Evolutionary conservation across 2,888 invertebrate genomes (phyloP).

Genomic region (Melitaea athalia): DNA sequence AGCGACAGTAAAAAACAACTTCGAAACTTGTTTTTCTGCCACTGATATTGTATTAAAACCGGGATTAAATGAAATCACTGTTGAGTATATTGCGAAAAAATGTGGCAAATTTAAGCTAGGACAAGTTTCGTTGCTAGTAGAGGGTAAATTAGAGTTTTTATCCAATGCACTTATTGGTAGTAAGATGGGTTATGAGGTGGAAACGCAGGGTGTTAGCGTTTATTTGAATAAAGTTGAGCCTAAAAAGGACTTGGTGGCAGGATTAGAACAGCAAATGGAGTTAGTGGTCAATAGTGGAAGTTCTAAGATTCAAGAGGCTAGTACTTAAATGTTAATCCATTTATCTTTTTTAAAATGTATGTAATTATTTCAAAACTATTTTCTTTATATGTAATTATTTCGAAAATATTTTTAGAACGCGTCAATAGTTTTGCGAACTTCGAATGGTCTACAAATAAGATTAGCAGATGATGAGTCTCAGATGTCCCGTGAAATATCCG

Average conservation of each 20-base stretch:
- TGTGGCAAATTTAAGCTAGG: conserved; percentile 88
- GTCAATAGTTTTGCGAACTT: conserved; percentile 84
- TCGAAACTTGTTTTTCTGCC: conserved; percentile 81
- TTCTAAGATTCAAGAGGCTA: conserved; percentile 86
- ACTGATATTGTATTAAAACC: conserved; percentile 82
- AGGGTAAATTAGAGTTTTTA: conserved; percentile 87
- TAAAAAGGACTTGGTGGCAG: conserved; percentile 89
- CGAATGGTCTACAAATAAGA: conserved; percentile 85
- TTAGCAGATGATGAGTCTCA: conserved; percentile 52
- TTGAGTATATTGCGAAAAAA: conserved; percentile 83
- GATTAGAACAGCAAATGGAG: conserved; percentile 89
- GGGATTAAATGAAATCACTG: conserved; percentile 84
- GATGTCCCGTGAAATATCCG: conserved; percentile 79
- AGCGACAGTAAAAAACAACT: conserved; percentile 85
- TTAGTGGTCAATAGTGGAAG: conserved; percentile 90
- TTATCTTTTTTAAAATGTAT: not conserved
- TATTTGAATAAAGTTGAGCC: conserved; percentile 77
- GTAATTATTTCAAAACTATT: conserved; percentile 10
- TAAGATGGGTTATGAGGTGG: conserved; percentile 81
- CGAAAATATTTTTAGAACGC: conserved; percentile 71
- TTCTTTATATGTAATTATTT: conserved; percentile 32
- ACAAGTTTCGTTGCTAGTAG: conserved; percentile 85
- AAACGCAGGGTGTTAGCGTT: conserved; percentile 76
- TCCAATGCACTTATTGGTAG: conserved; percentile 83
- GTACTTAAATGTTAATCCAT: not conserved